A percentile compares a stretch with the other conserved stretches of the same genome.
These are phyloP conservation scores for Gastracanthus pulcherrimus DNA, from an alignment of 2,888 invertebrate genomes.

Conservation along the genomic window DNA sequence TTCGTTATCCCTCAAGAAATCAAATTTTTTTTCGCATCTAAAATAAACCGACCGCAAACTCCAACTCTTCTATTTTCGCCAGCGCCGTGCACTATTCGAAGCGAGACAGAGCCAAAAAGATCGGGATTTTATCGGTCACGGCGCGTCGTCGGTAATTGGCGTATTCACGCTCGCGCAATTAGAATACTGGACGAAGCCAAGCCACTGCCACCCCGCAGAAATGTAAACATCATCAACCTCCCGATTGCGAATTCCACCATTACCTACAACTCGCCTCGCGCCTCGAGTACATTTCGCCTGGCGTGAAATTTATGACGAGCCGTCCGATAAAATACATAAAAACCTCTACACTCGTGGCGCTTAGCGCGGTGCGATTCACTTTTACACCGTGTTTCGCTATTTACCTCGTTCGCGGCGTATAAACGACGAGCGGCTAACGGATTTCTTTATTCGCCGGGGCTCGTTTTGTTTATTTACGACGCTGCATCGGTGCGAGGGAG, in stretches of 20 bases:
- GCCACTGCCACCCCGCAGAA: neutral
- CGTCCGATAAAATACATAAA: neutral
- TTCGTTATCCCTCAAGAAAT: neutral
- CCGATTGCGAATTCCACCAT: neutral
- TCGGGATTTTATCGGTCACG: neutral
- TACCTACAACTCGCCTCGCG: too few species aligned
- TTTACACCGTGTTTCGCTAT: too few species aligned
- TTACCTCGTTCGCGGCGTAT: too few species aligned
- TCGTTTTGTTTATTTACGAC: too few species aligned
- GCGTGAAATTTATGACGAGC: conserved; percentile 6
- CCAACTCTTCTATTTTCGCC: neutral
- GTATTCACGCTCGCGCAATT: neutral
- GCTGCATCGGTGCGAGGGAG: too few species aligned
- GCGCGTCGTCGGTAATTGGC: neutral
- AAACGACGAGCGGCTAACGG: neutral
- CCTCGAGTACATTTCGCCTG: too few species aligned
- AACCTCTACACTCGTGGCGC: too few species aligned
- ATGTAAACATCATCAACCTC: neutral
- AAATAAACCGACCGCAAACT: neutral
- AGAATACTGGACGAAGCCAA: neutral
- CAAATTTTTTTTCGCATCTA: neutral
- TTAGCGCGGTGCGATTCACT: conserved; percentile 6
- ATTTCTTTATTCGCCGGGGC: neutral
- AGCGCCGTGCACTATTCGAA: neutral
- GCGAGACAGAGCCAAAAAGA: neutral